Evolutionary conservation across 2,113 vertebrate species (phyloP).

Genomic region (Butastur rufipennis): DNA sequence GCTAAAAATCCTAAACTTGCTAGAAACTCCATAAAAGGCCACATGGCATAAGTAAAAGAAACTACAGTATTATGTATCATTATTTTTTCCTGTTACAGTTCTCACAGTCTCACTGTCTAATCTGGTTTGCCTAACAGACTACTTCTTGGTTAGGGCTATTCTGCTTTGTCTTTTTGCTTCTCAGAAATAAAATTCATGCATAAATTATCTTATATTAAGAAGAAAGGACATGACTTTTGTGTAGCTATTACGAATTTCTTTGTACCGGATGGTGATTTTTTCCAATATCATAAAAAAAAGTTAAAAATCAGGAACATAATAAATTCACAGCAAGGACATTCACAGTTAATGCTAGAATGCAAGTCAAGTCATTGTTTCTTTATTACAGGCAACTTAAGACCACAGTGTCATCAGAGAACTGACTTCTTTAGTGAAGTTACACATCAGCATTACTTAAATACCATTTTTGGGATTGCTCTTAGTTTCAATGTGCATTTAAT

Average conservation of each 20-base stretch:
- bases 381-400: background rate
- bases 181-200: background rate
- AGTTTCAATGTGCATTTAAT: background rate
- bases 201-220: background rate
- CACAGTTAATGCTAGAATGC: background rate
- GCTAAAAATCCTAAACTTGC: background rate
- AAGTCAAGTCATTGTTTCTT: background rate
- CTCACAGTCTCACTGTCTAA: background rate
- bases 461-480: background rate
- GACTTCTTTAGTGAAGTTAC: background rate
- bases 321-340: background rate
- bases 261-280: background rate
- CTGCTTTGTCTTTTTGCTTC: background rate
- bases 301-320: background rate
- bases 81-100: rapidly evolving
- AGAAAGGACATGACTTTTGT: background rate
- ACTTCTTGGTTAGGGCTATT: background rate
- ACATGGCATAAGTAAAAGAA: background rate
- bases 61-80: background rate
- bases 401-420: background rate
- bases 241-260: background rate
- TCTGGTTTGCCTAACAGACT: background rate
- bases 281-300: background rate
- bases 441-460: background rate
- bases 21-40: background rate